Evolutionary conservation across 2,113 vertebrate species (phyloP).

Genomic region (Mesoclemmys tuberculata): DNA sequence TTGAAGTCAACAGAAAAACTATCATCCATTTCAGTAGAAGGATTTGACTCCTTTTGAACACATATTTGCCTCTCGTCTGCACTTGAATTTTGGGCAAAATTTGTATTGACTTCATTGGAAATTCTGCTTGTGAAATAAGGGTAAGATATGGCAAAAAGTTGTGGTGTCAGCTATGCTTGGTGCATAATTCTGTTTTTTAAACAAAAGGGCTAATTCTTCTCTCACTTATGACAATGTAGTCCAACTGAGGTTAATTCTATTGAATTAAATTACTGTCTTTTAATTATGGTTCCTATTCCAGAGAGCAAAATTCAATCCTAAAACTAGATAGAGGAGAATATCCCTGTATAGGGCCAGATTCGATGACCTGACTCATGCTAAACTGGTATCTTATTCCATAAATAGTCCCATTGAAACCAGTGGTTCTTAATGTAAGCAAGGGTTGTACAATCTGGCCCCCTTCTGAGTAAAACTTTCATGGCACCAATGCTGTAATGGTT

Average conservation of each 20-base stretch:
- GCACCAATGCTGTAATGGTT: too few relatives aligned
- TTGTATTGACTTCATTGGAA: neutral
- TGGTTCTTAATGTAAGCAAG: neutral
- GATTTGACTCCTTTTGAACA: neutral
- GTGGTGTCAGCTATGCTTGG: neutral
- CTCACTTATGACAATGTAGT: neutral
- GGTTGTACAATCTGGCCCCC: too few relatives aligned
- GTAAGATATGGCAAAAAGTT: neutral
- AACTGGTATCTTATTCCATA: neutral
- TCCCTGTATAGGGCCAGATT: neutral
- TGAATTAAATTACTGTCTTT: neutral
- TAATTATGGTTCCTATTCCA: neutral
- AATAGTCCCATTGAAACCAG: neutral
- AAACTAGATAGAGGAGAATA: neutral
- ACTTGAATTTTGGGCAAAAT: neutral
- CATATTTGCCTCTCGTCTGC: neutral
- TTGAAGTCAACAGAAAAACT: neutral
- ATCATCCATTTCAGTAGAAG: neutral
- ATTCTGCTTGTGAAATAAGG: neutral
- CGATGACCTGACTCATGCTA: neutral
- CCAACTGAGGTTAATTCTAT: neutral
- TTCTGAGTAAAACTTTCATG: too few relatives aligned
- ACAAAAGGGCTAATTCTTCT: neutral
- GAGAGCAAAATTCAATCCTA: neutral
- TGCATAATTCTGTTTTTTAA: neutral